These are phyloP conservation scores for Ptychadena robeensis DNA, from an alignment of 2,797 vertebrate genomes.

Conservation along the genomic window DNA sequence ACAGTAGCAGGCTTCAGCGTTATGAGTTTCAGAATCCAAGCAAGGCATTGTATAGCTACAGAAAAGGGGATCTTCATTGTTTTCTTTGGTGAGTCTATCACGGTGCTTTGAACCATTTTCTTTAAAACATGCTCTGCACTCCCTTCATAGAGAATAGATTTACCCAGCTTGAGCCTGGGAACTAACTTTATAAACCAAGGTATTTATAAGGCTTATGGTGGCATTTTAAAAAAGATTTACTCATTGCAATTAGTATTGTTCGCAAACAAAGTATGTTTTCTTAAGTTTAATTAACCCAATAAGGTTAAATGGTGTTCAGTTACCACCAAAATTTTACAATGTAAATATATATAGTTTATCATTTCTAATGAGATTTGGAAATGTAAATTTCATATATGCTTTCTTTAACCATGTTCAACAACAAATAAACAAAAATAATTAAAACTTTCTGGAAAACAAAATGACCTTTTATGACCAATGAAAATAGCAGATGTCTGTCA, in stretches of 20 bases:
- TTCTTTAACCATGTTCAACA: too few species aligned
- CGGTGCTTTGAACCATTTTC: slow-evolving; percentile 25
- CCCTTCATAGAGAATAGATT: neutral
- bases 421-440: too few species aligned
- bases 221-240: neutral
- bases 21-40: slow-evolving; percentile 28
- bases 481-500: too few species aligned
- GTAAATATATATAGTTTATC: too few species aligned
- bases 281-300: neutral
- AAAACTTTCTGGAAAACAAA: too few species aligned
- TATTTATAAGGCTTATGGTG: neutral
- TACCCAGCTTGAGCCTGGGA: slow-evolving; percentile 6
- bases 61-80: slow-evolving; percentile 25
- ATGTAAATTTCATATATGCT: too few species aligned
- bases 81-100: slow-evolving; percentile 32
- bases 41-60: slow-evolving; percentile 13
- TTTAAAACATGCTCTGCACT: neutral
- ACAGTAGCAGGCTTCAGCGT: slow-evolving; percentile 31
- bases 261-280: neutral
- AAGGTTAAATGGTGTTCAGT: too few species aligned
- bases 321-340: too few species aligned
- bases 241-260: neutral
- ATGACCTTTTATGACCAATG: too few species aligned
- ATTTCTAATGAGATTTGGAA: too few species aligned
- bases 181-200: neutral